Base-by-base conservation (phyloP, 2,888 invertebrate genomes). In the Sinopyrophorus schimmeli region DNA sequence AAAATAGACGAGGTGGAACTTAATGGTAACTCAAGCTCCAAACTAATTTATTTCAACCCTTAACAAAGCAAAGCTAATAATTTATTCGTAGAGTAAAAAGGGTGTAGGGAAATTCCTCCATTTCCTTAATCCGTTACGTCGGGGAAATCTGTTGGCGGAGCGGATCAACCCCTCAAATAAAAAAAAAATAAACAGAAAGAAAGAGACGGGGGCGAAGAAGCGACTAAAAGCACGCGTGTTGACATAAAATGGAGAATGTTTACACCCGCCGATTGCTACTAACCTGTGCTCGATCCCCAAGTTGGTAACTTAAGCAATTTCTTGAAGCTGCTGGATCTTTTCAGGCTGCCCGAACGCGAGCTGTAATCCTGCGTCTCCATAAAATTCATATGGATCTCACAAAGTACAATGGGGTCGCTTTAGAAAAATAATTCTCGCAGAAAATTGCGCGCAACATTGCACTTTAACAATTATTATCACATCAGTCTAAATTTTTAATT, bases 311-410 rank as follows among this genome's bases (percentile, higher is more conserved):
- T 78, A 51, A 79, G 69, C 37, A 79, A 70, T 65, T 78, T 77
- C 70, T 78, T 79, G 64, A 79, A 77, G 64, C 77, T 77, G 65
- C 77, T 77, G 61, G 77, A 77, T 50, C 79, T 66, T 65, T 77
- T 77, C 64, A 78, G 67, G 59, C 76, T 76, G 39, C 75, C 75
- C 43, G 73, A 72, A 51, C 74, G 65, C 38, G 69, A 59, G 50
- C 59, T 65, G 50, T 68, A 68, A 60, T 68, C 69, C 59, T 65
- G 66, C 14, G 63, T 57, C 63, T 68, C 68, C 68, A 68, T 68
- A 62, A 59, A 61, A 55, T 53, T 40, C 52, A 47, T 34, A 18
- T 37, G 31, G 30, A 35, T 23, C 12, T 30, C 4, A 18, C 24
- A 46, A n/a, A n/a, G n/a, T n/a, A n/a, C n/a, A n/a, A n/a, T n/a